Evolutionary conservation across 2,888 invertebrate genomes (phyloP), one percentile per base, ranked within the genome.

Genomic region (Cacoxenus indagator): DNA sequence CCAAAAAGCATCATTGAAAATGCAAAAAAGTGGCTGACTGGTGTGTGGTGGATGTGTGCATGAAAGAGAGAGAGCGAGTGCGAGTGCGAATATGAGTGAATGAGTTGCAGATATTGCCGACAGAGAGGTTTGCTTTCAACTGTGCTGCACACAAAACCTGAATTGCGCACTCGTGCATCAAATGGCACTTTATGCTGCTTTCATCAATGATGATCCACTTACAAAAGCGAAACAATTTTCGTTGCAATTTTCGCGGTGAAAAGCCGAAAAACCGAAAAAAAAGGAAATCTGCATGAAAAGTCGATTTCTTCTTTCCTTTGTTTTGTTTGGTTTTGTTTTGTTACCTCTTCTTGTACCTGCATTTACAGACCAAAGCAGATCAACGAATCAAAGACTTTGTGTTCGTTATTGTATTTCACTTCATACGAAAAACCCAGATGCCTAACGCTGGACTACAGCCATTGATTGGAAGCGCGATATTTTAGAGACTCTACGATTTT

Each of bases 151-250:
- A 48, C 17, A 48, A 48, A 9, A 4, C 48, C 17, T n/a, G 17
- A 48, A 48, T 48, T 48, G 48, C 17, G 48, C 48, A 19, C 48
- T 48, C 48, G 48, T 48, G 48, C 17, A 17, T 14, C 11, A 48
- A 48, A 48, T 48, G 48, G 48, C 48, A 48, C 48, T 48, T 48
- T 17, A 48, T 48, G 48, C 37, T 37, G 37, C 48, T 48, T 48
- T 48, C 48, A 48, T 48, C 48, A 48, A 48, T 48, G 48, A 37
- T 37, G 37, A 37, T 37, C 37, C 17, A 48, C 48, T 48, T 48
- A 48, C 48, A 14, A 48, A 48, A 6, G 48, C 37, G 19, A 48
- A 48, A 48, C 48, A 48, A 48, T 48, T n/a, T 48, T 48, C 48
- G 37, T 37, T 37, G 37, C 37, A 37, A 37, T 37, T 37, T 37